phyloP scores from a whole-genome alignment of 2,113 vertebrate genomes.

The Gymnocephalus cernua region DNA sequence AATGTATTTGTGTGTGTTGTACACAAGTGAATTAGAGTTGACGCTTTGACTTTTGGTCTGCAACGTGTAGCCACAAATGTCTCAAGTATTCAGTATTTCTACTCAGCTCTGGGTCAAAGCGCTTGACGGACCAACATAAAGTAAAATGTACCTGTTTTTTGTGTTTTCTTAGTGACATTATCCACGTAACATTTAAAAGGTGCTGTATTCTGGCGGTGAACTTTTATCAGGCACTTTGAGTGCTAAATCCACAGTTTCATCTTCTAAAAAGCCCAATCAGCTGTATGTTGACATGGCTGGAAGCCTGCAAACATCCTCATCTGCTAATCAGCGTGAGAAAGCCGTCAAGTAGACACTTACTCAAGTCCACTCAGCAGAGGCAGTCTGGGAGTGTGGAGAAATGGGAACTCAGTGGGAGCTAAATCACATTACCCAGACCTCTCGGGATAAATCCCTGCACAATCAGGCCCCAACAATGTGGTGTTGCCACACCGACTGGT shows the following conservation, averaged over 20 bases:
- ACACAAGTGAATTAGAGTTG: too few relatives aligned
- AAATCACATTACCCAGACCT: slow-evolving; percentile 34
- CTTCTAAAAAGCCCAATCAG: neutral
- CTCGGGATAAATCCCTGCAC: slow-evolving; percentile 1
- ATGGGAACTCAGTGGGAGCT: slow-evolving; percentile 29
- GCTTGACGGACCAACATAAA: neutral
- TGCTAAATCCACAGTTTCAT: neutral
- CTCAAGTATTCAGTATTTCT: too few relatives aligned
- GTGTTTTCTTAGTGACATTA: too few relatives aligned
- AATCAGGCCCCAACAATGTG: neutral
- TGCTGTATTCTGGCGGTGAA: neutral
- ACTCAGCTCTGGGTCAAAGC: neutral
- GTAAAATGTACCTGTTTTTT: neutral
- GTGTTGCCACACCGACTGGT: neutral
- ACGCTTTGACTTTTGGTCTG: neutral
- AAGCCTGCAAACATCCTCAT: neutral
- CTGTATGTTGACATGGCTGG: neutral
- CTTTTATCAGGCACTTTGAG: neutral
- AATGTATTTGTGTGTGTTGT: too few relatives aligned
- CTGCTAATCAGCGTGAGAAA: slow-evolving; percentile 41
- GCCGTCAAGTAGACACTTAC: slow-evolving; percentile 14
- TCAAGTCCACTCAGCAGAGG: neutral
- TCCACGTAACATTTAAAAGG: neutral
- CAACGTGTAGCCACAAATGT: neutral
- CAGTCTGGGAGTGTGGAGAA: slow-evolving; percentile 18